Percentiles rank a stretch among this genome's conserved stretches.
Conservation (phyloP, 2,113 vertebrate genomes). For the Scomber japonicus region DNA sequence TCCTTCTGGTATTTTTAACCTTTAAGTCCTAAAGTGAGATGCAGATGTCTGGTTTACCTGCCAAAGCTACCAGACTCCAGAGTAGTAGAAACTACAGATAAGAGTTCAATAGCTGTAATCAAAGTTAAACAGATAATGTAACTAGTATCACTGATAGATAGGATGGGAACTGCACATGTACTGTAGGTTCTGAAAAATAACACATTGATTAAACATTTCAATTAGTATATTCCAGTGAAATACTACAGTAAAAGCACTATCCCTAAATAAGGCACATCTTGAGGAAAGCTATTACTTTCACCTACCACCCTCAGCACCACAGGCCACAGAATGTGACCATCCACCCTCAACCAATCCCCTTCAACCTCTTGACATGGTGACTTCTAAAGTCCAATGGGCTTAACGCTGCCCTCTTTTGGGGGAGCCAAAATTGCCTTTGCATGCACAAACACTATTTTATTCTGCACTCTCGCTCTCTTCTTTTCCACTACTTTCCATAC, state of each 20-base stretch:
- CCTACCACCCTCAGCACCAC: conserved; percentile 14
- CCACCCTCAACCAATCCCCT: conserved; percentile 40
- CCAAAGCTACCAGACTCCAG: conserved; percentile 13
- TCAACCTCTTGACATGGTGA: conserved; percentile 48
- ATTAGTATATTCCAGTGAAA: neutral
- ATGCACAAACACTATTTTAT: conserved; percentile 58
- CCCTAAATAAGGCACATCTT: conserved; percentile 11
- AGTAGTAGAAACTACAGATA: neutral
- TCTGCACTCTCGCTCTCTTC: neutral
- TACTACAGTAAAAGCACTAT: neutral
- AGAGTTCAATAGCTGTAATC: conserved; percentile 1
- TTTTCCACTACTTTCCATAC: conserved; percentile 18
- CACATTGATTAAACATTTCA: neutral
- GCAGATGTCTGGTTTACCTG: conserved; percentile 18
- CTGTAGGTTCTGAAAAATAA: neutral
- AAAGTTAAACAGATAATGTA: neutral
- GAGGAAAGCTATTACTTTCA: conserved; percentile 26
- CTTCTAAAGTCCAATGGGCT: conserved; percentile 52
- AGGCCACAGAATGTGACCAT: conserved; percentile 9
- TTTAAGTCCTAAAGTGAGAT: neutral
- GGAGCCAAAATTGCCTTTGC: conserved; percentile 60
- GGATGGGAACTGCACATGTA: neutral
- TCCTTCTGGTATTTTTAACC: conserved; percentile 15
- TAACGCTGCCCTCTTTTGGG: conserved; percentile 43
- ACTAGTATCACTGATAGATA: neutral